Base-by-base conservation (phyloP, 1,140 invertebrate species). In the Lordiphosa collinella region DNA sequence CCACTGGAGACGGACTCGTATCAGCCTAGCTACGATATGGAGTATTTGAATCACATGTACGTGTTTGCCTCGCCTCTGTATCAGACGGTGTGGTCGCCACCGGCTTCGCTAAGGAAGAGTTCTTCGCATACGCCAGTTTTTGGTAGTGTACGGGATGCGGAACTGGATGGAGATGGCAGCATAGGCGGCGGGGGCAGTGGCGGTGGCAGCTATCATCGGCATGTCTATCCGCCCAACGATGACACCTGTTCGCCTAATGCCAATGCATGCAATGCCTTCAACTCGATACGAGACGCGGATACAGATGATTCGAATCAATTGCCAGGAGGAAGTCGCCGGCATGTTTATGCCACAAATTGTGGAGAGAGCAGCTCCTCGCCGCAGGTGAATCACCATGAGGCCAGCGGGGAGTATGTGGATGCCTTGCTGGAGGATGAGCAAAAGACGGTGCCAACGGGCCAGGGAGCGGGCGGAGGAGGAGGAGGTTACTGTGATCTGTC, bases 1-100 rank as follows among this genome's bases (percentile, higher is more conserved):
- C 88, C 88, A n/a, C 41, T 89, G 46, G 88, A 89, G 65, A 89
- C 87, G 47, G 88, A 89, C 67, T 88, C 84, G 0, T 89, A 89
- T 59, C 72, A 86, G 57, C 88, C 88, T 14, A 88, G 86, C 53
- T 89, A 89, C 49, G 88, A 89, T 51, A 89, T 86, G 70, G 88
- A 88, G 58, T 86, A 86, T 55, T 60, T 84, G 3, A 88, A 88
- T 55, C 86, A 89, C 14, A 87, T 88, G 76, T 89, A 89, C 43
- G 88, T 89, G 14, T 89, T 89, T 32, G 88, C 86, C 2, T 89
- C 87, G 35, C 88, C 88, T 8, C 55, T 89, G 4, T 89, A 89
- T 49, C 88, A 89, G 47, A 89, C 87, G 1, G 86, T 89, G 2
- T 89, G 88, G 88, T 89, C 88, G 14, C 88, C 88, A 22, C 87